Conservation (phyloP, 2,797 vertebrate species). For the Gadopsis marmoratus region DNA sequence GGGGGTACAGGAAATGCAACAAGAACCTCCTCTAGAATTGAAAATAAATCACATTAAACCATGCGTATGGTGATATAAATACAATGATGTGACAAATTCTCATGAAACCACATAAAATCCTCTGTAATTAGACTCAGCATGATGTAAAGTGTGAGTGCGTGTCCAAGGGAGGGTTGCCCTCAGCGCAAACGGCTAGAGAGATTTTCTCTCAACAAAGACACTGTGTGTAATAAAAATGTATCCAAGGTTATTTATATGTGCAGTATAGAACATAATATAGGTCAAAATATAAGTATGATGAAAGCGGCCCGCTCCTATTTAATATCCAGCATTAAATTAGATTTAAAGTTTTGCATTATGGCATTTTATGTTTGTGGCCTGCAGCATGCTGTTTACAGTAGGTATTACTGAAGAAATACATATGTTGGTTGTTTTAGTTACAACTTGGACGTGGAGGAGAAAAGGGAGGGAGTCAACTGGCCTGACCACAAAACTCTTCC, state of each 20-base stretch:
- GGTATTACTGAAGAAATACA: slow-evolving; percentile 16
- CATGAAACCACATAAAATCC: slow-evolving; percentile 7
- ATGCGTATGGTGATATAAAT: slow-evolving; percentile 5
- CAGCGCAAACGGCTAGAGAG: slow-evolving; percentile 1
- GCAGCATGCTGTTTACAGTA: slow-evolving; percentile 14
- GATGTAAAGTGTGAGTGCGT: slow-evolving; percentile 10
- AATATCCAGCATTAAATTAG: slow-evolving; percentile 30
- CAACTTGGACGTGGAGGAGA: slow-evolving; percentile 87
- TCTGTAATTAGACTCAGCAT: slow-evolving; percentile 18
- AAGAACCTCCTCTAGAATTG: slow-evolving; percentile 1
- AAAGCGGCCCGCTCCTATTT: not conserved
- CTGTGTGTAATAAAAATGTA: not conserved
- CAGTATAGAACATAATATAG: not conserved
- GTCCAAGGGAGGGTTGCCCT: not conserved
- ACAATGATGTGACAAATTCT: not conserved
- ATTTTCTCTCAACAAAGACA: not conserved
- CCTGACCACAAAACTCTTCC: slow-evolving; percentile 89
- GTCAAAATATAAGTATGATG: slow-evolving; percentile 9
- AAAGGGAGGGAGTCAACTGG: slow-evolving; percentile 86
- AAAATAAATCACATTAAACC: slow-evolving; percentile 3
- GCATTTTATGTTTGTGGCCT: slow-evolving; percentile 24
- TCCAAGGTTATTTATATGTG: not conserved
- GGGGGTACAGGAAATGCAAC: not conserved
- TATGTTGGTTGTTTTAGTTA: slow-evolving; percentile 73
- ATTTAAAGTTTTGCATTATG: slow-evolving; percentile 29